Percentiles rank a stretch among this genome's conserved stretches.
These are phyloP conservation scores for Ranitomeya imitator DNA, from an alignment of 2,113 vertebrate species.

Conservation along the genomic window DNA sequence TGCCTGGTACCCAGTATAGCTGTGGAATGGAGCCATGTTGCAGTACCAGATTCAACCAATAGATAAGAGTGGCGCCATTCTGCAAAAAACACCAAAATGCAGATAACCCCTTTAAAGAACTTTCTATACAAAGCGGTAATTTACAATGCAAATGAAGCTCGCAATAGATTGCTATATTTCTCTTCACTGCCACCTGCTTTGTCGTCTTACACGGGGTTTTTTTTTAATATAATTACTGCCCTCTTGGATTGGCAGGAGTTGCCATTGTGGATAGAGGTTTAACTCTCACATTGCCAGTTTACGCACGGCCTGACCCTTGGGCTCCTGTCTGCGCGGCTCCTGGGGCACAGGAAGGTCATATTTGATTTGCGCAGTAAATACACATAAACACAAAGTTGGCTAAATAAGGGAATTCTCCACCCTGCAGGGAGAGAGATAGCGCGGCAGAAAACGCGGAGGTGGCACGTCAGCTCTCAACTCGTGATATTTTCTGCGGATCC, in stretches of 20 bases:
- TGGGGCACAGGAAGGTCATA: neutral
- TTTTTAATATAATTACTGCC: neutral
- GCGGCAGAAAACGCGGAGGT: constrained; percentile 18
- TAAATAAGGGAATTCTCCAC: neutral
- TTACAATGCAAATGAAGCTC: neutral
- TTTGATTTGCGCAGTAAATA: neutral
- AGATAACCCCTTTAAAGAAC: neutral
- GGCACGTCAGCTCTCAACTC: neutral
- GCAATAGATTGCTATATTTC: neutral
- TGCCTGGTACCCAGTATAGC: too few species aligned
- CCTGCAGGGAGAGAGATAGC: neutral
- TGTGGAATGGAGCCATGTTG: too few species aligned
- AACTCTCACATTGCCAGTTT: neutral
- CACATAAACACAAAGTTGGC: neutral
- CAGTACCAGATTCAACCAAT: too few species aligned
- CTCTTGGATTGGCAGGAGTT: neutral
- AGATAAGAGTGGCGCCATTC: too few species aligned
- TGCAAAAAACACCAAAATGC: too few species aligned
- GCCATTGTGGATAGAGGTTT: constrained; percentile 6
- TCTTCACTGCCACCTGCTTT: neutral
- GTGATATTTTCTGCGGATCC: constrained; percentile 9
- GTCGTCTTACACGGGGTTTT: neutral
- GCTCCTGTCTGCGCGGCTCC: too few species aligned
- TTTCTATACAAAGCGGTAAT: neutral
- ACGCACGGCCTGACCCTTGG: too few species aligned